These are phyloP conservation scores for Pseudanteris insignis DNA, from an alignment of 2,888 invertebrate species.

Conservation along the genomic window DNA sequence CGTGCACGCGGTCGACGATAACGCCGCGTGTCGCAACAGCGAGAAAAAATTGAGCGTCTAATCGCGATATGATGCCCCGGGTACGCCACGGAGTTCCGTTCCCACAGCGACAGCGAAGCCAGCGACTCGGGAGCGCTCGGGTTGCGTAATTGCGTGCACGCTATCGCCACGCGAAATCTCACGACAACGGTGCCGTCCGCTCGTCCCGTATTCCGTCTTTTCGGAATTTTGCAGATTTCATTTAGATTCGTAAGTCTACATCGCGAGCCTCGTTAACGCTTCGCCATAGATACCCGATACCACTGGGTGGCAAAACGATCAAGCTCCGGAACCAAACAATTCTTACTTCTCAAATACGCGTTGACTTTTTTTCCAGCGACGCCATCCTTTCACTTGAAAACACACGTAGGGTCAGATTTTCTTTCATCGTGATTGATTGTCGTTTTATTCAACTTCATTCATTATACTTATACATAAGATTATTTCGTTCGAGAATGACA, in stretches of 20 bases:
- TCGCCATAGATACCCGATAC: neutral
- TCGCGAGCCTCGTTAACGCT: conserved; percentile 8
- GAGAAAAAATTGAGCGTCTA: conserved; percentile 47
- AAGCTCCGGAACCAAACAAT: neutral
- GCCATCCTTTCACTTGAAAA: neutral
- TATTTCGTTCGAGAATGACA: no score
- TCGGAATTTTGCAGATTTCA: conserved; percentile 41
- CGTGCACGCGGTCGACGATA: conserved; percentile 47
- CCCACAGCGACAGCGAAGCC: conserved; percentile 36
- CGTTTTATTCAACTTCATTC: neutral
- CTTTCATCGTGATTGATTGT: neutral
- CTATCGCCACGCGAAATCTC: conserved; percentile 49
- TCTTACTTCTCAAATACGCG: neutral
- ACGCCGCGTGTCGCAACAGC: conserved; percentile 48
- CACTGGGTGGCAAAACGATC: neutral
- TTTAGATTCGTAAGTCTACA: conserved; percentile 36
- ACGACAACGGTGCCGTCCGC: conserved; percentile 27
- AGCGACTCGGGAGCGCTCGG: conserved; percentile 17
- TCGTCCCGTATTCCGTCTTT: conserved; percentile 35
- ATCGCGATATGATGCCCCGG: conserved; percentile 50
- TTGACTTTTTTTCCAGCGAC: neutral
- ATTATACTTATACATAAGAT: no score
- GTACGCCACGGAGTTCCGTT: conserved; percentile 41
- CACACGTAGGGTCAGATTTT: no score
- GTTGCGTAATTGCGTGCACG: conserved; percentile 51